Conservation (phyloP, 30 jellyfish, hydroid and myxozoan genomes). For the Rhopilema esculentum region DNA sequence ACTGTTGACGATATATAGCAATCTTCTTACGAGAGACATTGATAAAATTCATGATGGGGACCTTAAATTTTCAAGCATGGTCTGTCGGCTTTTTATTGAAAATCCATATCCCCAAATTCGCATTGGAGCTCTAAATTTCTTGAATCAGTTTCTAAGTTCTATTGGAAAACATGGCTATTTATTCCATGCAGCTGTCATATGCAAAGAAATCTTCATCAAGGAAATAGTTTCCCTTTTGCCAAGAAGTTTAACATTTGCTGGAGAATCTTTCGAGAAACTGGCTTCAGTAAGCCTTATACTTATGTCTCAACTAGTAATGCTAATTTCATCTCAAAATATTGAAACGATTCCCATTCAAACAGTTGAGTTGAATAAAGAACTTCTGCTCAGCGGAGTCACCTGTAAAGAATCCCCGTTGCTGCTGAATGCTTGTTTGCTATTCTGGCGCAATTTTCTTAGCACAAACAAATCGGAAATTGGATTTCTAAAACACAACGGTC, state of each 20-base stretch:
- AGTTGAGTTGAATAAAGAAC: constrained; percentile 1
- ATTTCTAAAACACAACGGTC: background rate
- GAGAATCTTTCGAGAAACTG: background rate
- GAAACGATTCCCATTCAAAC: background rate
- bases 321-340: background rate
- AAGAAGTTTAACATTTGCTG: background rate
- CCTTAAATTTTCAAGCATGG: constrained; percentile 31
- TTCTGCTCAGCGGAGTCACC: constrained; percentile 27
- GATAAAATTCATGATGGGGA: constrained; percentile 28
- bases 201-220: constrained; percentile 34
- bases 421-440: constrained; percentile 48
- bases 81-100: constrained; percentile 40
- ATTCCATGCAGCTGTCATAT: constrained; percentile 28
- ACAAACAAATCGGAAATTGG: background rate
- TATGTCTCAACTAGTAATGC: constrained; percentile 9
- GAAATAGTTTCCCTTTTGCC: constrained; percentile 23
- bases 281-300: constrained; percentile 42
- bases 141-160: constrained; percentile 25
- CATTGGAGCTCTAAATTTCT: constrained; percentile 27
- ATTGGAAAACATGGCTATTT: background rate
- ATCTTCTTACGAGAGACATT: background rate
- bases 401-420: constrained; percentile 20
- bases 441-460: constrained; percentile 22
- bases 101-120: constrained; percentile 30
- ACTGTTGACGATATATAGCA: constrained; percentile 14